Evolutionary conservation across 1,140 invertebrate genomes (phyloP), one percentile per base, ranked within the genome.

Genomic region (Heterodera carotae): DNA sequence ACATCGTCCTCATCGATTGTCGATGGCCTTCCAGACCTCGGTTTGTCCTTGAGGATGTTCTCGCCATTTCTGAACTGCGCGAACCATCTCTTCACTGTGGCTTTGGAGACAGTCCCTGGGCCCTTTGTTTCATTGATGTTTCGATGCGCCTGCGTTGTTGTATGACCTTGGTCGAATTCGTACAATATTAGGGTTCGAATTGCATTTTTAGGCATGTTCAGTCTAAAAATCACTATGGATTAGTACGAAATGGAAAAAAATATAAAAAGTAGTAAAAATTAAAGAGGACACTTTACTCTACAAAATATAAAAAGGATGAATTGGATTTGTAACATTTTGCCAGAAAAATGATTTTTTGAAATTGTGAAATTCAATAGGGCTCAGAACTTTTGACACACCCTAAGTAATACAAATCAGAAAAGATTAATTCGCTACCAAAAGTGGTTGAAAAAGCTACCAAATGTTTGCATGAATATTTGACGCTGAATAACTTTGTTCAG

Each of bases 1-100:
- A 69, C 68, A 29, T 4, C 3, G 59, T 4, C 36, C 10, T 39
- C 36, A 39, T 39, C 36, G 36, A 39, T 39, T 4, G 36, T 77
- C 15, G 76, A 12, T 12, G 62, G 62, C 62, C 62, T 64, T 12
- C 62, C 62, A 6, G 62, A 64, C 62, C 62, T 64, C 31, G 31
- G 31, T 12, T 64, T 27, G 31, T 64, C 27, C 12, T 64, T 33
- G 62, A 64, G 4, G 62, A 5, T 64, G 4, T 64, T 12, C 62
- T 64, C 4, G 8, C 62, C 62, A 64, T 4, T 12, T 6, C 62
- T 4, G 62, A 64, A 64, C 12, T 64, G 4, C 4, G 62, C 62
- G 62, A 5, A 64, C 62, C 62, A 64, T 33, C 12, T 10, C 4
- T 64, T 5, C 27, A 64, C 4, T 33, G 62, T 33, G 4, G 4